Evolutionary conservation across 2,113 vertebrate species (phyloP).

Genomic region (Gnathonemus longibarbis): DNA sequence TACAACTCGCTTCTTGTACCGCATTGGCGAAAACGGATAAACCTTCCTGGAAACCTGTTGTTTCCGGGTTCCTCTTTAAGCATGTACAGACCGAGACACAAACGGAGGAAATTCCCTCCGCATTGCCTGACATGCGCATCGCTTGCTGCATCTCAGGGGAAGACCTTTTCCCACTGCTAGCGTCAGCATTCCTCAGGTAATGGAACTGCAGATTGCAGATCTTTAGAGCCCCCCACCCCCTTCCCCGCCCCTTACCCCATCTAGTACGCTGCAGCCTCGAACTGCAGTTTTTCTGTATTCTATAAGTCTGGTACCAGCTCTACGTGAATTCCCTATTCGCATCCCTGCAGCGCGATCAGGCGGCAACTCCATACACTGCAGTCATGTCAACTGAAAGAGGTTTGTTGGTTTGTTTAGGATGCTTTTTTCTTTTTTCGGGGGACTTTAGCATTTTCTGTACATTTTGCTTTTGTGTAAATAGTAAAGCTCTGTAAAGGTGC

Average conservation of each 20-base stretch:
- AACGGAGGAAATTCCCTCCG: constrained; percentile 1
- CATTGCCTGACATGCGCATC: constrained; percentile 9
- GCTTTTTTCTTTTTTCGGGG: background rate
- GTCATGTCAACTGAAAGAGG: constrained; percentile 56
- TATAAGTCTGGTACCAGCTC: background rate
- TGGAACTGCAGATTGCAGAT: constrained; percentile 8
- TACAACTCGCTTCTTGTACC: background rate
- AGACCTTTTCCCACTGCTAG: background rate
- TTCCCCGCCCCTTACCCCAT: background rate
- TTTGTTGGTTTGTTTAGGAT: constrained; percentile 32
- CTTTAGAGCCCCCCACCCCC: constrained; percentile 40
- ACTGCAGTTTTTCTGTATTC: constrained; percentile 3
- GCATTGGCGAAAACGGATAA: constrained; percentile 3
- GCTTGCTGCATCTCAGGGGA: background rate
- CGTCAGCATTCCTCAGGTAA: background rate
- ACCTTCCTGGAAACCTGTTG: constrained; percentile 13
- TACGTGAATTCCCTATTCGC: constrained; percentile 25
- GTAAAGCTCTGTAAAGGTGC: background rate
- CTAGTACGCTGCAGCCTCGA: background rate
- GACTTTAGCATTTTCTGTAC: background rate
- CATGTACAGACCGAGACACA: background rate
- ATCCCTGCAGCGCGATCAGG: constrained; percentile 29
- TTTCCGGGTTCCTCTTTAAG: background rate
- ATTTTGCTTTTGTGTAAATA: background rate
- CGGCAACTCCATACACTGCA: constrained; percentile 36